Evolutionary conservation across 2,888 invertebrate genomes (phyloP).

Genomic region (Brachynemurus nebulosus): DNA sequence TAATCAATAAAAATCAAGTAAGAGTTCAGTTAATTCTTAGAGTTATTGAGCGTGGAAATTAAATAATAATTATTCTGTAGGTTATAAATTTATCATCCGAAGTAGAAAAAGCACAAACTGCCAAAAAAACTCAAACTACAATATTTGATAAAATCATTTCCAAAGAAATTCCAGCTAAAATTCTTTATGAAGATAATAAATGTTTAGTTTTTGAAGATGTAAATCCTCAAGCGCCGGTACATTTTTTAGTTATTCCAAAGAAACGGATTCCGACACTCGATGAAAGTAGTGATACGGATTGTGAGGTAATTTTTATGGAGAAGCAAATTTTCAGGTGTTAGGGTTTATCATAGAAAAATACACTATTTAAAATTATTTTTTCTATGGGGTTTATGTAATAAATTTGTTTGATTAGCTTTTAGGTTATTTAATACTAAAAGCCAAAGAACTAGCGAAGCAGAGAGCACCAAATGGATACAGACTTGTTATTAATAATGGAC

Average conservation of each 20-base stretch:
- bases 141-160: constrained; percentile 69
- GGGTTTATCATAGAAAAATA: no score
- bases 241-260: constrained; percentile 75
- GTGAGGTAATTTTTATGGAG: constrained; percentile 32
- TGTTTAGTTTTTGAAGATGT: constrained; percentile 73
- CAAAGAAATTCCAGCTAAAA: constrained; percentile 64
- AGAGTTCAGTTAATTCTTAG: no score
- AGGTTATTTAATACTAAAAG: constrained; percentile 56
- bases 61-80: neutral
- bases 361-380: no score
- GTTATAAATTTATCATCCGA: constrained; percentile 21
- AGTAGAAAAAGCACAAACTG: constrained; percentile 26
- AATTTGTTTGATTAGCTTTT: constrained; percentile 38
- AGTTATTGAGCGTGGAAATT: neutral
- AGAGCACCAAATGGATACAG: constrained; percentile 55
- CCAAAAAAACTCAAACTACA: constrained; percentile 32
- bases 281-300: constrained; percentile 40
- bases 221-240: constrained; percentile 66
- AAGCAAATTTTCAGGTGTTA: neutral
- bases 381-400: neutral
- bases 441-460: constrained; percentile 47
- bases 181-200: constrained; percentile 68
- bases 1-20: no score
- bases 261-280: constrained; percentile 50
- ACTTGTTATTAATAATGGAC: constrained; percentile 65